These are phyloP conservation scores for Nemapogon koenigi DNA, from an alignment of 2,888 invertebrate genomes.

Conservation along the genomic window DNA sequence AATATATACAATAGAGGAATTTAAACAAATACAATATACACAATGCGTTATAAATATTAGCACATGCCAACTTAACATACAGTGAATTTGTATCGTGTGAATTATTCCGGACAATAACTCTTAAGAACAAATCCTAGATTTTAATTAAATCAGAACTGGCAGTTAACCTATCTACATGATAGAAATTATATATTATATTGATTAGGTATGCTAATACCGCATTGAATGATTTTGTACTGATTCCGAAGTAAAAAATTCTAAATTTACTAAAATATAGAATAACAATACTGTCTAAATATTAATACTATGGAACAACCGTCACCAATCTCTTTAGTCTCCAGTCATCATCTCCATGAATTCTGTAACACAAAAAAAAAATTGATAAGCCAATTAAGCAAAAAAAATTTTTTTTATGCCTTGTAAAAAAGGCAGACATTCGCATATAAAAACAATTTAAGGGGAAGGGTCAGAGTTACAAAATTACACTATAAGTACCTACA, in stretches of 20 bases:
- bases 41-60: constrained; percentile 53
- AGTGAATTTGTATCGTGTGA: constrained; percentile 32
- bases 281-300: constrained; percentile 35
- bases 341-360: constrained; percentile 97
- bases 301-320: constrained; percentile 25
- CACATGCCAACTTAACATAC: constrained; percentile 28
- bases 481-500: too few relatives aligned
- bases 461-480: too few relatives aligned
- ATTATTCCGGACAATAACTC: constrained; percentile 54
- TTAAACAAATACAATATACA: constrained; percentile 12
- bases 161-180: constrained; percentile 5
- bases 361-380: constrained; percentile 44
- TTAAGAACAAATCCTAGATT: constrained; percentile 31
- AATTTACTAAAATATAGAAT: constrained; percentile 5
- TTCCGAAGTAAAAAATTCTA: constrained; percentile 25
- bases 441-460: too few relatives aligned
- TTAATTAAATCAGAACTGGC: not conserved
- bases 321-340: constrained; percentile 70
- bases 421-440: too few relatives aligned
- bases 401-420: not conserved
- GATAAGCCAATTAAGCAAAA: constrained; percentile 5
- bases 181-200: constrained; percentile 47
- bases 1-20: constrained; percentile 5
- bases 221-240: constrained; percentile 47
- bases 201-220: constrained; percentile 53